phyloP scores from a whole-genome alignment of 2,797 vertebrate genomes.

The Geotrypetes seraphini region DNA sequence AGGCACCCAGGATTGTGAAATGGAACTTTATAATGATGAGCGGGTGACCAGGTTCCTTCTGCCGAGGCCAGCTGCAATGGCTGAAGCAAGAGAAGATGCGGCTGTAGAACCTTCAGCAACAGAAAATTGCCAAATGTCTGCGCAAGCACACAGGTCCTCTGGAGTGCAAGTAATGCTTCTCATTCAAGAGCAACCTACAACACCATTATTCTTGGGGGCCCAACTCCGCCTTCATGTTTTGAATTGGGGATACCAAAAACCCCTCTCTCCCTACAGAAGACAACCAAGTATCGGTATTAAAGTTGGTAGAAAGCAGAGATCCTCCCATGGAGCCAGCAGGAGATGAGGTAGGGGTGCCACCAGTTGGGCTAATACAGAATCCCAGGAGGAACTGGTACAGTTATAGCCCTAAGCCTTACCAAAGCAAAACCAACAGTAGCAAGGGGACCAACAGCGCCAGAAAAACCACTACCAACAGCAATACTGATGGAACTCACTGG shows the following conservation, averaged over 20 bases:
- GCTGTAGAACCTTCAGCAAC: slow-evolving; percentile 72
- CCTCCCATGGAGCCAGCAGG: neutral
- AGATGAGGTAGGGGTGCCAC: slow-evolving; percentile 5
- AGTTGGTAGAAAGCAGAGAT: too few species aligned
- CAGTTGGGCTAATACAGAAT: slow-evolving; percentile 42
- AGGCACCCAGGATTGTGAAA: neutral
- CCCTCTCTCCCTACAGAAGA: neutral
- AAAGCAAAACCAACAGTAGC: neutral
- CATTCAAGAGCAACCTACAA: slow-evolving; percentile 82
- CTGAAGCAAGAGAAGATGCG: slow-evolving; percentile 76
- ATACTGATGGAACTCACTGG: slow-evolving; percentile 70
- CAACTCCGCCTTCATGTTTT: slow-evolving; percentile 3
- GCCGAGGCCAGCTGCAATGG: slow-evolving; percentile 78
- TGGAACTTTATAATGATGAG: slow-evolving; percentile 34
- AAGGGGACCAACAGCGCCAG: too few species aligned
- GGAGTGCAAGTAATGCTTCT: slow-evolving; percentile 83
- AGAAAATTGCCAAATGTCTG: slow-evolving; percentile 55
- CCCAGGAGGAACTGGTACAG: slow-evolving; percentile 41
- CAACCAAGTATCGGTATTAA: too few species aligned
- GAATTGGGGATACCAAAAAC: neutral
- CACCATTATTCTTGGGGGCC: slow-evolving; percentile 72
- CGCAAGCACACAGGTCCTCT: slow-evolving; percentile 38
- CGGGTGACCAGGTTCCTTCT: slow-evolving; percentile 61
- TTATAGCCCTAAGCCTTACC: neutral
- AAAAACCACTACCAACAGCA: slow-evolving; percentile 33